Evolutionary conservation across 1,140 invertebrate species (phyloP), one percentile per base, ranked within the genome.

Genomic region (Alviniconcha marisindica): DNA sequence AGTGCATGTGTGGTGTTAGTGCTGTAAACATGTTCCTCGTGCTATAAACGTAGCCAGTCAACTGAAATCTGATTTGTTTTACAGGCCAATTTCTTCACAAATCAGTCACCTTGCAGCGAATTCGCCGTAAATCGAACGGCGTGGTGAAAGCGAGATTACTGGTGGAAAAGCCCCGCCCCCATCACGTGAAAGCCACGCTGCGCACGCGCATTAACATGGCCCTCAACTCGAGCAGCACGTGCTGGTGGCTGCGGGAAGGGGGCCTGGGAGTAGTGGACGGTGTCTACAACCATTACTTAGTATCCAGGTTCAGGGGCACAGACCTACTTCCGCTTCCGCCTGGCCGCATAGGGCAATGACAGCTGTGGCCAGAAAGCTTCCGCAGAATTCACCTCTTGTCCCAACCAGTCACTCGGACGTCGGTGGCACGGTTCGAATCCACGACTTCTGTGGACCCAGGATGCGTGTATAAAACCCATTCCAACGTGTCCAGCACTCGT

Each of bases 61-160:
- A n/a, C n/a, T n/a, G n/a, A n/a, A n/a, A n/a, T n/a, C n/a, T n/a
- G n/a, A n/a, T n/a, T n/a, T n/a, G n/a, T n/a, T 31, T 18, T 71
- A 4, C 82, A 83, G 82, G 82, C 36, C 82, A 83, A 66, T 83
- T 83, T 48, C 76, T 83, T 24, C 77, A 83, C 48, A 83, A 83
- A 40, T 28, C 2, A 12, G 82, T 83, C 21, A 42, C 3, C 0
- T 24, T 83, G 42, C n/a, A 73, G 21, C 28, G 44, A 36, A 38
- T 79, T 14, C 60, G 77, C 14, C 31, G 48, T 4, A 83, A 71
- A 31, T 54, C 48, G 24, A 71, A 71, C 42, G 81, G 81, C 4
- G 77, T 63, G 28, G 31, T 38, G 10, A 83, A 83, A 56, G 82
- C 60, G 28, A 71, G 48, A n/a, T 28, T 83, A 10, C 44, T 56